Conservation (phyloP, 2,888 invertebrate genomes). For the Tillus elongatus region DNA sequence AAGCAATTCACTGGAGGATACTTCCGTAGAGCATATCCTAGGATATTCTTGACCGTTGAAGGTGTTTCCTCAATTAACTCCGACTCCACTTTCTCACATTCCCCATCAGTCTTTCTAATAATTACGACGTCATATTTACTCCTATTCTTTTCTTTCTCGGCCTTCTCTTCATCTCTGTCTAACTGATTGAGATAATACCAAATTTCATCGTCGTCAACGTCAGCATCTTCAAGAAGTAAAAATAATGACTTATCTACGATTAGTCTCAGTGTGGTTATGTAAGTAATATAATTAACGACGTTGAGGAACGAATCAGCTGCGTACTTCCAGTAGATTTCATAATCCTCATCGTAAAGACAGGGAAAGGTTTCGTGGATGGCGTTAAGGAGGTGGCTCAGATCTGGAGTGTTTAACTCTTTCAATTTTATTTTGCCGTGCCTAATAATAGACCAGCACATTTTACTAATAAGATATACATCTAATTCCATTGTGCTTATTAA, state of each 20-base stretch:
- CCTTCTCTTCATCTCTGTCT: background rate
- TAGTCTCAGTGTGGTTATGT: background rate
- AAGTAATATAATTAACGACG: background rate
- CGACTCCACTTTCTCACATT: background rate
- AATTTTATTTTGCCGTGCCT: too few species aligned
- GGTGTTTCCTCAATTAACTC: background rate
- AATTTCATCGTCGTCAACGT: background rate
- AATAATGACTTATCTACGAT: background rate
- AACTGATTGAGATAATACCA: background rate
- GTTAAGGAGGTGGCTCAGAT: background rate
- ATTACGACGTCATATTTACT: slow-evolving; percentile 1
- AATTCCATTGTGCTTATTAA: too few species aligned
- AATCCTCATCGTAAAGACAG: background rate
- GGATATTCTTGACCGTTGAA: background rate
- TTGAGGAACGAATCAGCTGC: background rate
- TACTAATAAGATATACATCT: too few species aligned
- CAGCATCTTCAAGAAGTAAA: background rate
- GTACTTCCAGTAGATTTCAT: background rate
- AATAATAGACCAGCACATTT: too few species aligned
- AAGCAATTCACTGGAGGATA: background rate
- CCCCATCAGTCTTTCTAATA: background rate
- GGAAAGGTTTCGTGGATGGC: background rate
- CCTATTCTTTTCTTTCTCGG: background rate
- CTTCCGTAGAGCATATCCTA: background rate
- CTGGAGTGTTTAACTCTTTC: too few species aligned